Evolutionary conservation across 2,888 invertebrate genomes (phyloP).

Genomic region (Clunio marinus): DNA sequence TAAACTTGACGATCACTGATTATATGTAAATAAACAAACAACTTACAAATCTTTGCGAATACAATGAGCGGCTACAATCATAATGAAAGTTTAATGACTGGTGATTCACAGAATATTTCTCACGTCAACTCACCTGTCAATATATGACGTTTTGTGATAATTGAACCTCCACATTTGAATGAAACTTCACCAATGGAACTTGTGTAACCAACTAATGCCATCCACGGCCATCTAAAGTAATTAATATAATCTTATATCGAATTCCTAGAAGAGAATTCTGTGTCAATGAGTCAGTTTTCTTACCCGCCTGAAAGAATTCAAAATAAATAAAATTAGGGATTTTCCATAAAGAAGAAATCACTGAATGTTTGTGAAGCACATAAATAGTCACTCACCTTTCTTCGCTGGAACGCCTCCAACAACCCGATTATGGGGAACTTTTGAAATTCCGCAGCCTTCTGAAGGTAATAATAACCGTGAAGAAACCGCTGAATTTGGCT

Average conservation of each 20-base stretch:
- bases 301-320: slow-evolving; percentile 23
- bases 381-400: slow-evolving; percentile 54
- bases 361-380: not conserved
- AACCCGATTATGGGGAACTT: slow-evolving; percentile 57
- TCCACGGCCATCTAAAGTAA: slow-evolving; percentile 75
- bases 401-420: slow-evolving; percentile 68
- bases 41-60: slow-evolving; percentile 46
- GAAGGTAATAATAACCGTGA: slow-evolving; percentile 46
- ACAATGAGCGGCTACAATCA: slow-evolving; percentile 47
- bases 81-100: no score
- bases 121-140: slow-evolving; percentile 61
- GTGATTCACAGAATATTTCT: no score
- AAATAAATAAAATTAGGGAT: slow-evolving; percentile 29
- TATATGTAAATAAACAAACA: not conserved
- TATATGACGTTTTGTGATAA: slow-evolving; percentile 64
- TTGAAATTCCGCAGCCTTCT: slow-evolving; percentile 61
- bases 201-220: slow-evolving; percentile 67
- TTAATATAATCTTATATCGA: no score
- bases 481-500: slow-evolving; percentile 5
- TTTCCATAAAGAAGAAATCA: slow-evolving; percentile 29
- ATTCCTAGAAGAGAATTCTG: no score
- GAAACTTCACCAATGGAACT: slow-evolving; percentile 48
- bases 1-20: not conserved
- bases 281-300: not conserved
- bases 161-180: slow-evolving; percentile 56